phyloP scores from a whole-genome alignment of 1,140 invertebrate genomes.

The Sarcophaga bullata region DNA sequence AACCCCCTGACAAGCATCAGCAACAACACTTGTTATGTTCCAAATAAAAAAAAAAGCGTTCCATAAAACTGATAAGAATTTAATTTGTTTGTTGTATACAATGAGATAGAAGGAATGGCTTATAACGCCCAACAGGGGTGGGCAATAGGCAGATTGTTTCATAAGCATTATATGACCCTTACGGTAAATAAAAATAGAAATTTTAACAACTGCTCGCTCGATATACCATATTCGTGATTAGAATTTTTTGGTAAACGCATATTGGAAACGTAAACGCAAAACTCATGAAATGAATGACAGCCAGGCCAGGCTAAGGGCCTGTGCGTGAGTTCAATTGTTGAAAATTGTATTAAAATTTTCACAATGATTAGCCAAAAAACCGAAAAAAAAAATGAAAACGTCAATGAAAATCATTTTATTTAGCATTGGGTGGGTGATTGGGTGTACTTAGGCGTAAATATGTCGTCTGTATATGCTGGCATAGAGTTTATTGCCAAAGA shows the following conservation, averaged over 20 bases:
- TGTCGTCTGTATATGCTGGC: neutral
- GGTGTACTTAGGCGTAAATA: too few species aligned
- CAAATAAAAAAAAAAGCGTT: too few species aligned
- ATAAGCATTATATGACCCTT: too few species aligned
- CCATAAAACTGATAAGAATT: neutral
- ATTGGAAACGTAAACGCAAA: neutral
- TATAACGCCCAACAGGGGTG: too few species aligned
- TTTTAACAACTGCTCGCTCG: neutral
- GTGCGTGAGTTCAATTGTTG: neutral
- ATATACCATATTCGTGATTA: neutral
- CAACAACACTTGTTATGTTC: too few species aligned
- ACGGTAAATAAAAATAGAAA: neutral
- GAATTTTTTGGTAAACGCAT: neutral
- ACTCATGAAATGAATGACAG: neutral
- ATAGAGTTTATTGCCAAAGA: neutral
- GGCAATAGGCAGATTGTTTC: too few species aligned
- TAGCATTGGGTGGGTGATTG: too few species aligned
- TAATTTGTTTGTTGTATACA: neutral
- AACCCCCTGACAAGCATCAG: too few species aligned
- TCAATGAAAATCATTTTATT: constrained; percentile 9
- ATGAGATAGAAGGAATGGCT: neutral
- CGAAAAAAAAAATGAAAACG: too few species aligned
- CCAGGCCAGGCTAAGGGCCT: neutral
- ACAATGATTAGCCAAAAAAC: constrained; percentile 4
- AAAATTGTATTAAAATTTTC: constrained; percentile 13